These are phyloP conservation scores for Tuberolachnus salignus DNA, from an alignment of 2,888 invertebrate species.

Conservation along the genomic window DNA sequence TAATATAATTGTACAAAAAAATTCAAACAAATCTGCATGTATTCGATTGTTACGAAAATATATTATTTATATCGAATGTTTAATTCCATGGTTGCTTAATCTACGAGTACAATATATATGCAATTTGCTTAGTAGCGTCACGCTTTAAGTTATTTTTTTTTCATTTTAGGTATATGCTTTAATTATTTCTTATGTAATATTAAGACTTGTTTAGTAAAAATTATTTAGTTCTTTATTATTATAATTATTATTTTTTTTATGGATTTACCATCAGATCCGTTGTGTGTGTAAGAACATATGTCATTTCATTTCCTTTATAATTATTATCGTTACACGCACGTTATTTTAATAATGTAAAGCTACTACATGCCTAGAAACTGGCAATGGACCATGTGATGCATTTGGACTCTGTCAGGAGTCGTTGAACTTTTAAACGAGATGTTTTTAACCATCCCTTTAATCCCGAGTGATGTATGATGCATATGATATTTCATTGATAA, in stretches of 20 bases:
- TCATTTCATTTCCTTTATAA: slow-evolving; percentile 24
- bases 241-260: neutral
- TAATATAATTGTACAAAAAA: too few relatives aligned
- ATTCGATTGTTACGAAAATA: too few relatives aligned
- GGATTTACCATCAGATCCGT: neutral
- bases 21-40: too few relatives aligned
- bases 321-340: slow-evolving; percentile 32
- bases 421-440: slow-evolving; percentile 29
- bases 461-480: neutral
- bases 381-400: slow-evolving; percentile 51
- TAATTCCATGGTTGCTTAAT: too few relatives aligned
- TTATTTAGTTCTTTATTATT: too few relatives aligned
- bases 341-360: slow-evolving; percentile 46
- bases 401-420: slow-evolving; percentile 38
- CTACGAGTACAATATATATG: too few relatives aligned
- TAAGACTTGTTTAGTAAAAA: slow-evolving; percentile 1
- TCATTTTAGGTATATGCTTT: neutral
- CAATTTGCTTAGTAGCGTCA: too few relatives aligned
- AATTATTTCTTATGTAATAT: neutral
- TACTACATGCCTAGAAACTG: slow-evolving; percentile 33
- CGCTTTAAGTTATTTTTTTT: too few relatives aligned
- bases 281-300: neutral
- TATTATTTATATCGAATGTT: too few relatives aligned
- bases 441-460: slow-evolving; percentile 37
- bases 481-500: slow-evolving; percentile 16